Conservation (phyloP, 2,888 invertebrate species). For the Pseudococcus viburni region DNA sequence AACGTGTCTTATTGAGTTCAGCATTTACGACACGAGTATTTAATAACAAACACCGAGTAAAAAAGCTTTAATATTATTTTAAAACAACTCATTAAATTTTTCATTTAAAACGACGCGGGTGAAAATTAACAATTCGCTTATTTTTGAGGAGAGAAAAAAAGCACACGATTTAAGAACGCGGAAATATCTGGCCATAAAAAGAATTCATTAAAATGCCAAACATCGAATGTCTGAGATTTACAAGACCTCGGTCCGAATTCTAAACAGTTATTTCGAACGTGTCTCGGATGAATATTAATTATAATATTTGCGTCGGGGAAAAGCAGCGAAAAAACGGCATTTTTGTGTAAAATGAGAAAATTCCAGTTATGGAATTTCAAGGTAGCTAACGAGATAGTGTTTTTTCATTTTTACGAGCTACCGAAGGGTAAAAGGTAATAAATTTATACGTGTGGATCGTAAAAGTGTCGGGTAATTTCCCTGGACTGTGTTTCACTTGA, state of each 20-base stretch:
- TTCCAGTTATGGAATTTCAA: conserved; percentile 28
- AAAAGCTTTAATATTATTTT: conserved; percentile 9
- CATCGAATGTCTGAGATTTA: conserved; percentile 28
- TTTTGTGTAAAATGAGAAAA: conserved; percentile 17
- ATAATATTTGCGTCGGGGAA: neutral
- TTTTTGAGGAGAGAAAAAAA: neutral
- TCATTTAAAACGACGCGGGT: neutral
- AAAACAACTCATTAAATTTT: conserved; percentile 9
- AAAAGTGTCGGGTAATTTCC: conserved; percentile 18
- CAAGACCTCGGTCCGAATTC: conserved; percentile 5
- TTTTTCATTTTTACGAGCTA: conserved; percentile 21
- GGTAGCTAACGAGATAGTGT: neutral
- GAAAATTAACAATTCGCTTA: neutral
- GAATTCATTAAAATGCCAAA: conserved; percentile 42
- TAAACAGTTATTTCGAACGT: neutral
- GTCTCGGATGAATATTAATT: conserved; percentile 32
- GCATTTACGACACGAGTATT: conserved; percentile 16
- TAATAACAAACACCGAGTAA: neutral
- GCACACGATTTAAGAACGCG: conserved; percentile 18
- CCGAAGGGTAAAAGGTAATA: conserved; percentile 36
- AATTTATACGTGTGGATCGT: conserved; percentile 28
- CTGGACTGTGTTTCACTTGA: neutral
- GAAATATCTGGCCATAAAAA: conserved; percentile 25
- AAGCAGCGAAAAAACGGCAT: neutral
- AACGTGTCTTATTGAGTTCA: neutral